These are phyloP conservation scores for Amia ocellicauda DNA, from an alignment of 2,113 vertebrate genomes.

Conservation along the genomic window DNA sequence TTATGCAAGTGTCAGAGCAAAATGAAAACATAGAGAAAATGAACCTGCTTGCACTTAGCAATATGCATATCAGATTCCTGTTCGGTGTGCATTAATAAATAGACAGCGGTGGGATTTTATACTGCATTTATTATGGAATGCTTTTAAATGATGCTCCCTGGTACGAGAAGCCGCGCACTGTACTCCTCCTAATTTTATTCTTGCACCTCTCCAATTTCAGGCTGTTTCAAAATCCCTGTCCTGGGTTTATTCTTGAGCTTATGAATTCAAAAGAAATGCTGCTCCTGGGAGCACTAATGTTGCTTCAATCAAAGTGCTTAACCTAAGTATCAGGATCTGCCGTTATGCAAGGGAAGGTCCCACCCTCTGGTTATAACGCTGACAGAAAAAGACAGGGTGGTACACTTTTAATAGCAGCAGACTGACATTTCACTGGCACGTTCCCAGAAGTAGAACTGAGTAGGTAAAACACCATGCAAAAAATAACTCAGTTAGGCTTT, in stretches of 20 bases:
- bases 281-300: neutral
- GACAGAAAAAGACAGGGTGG: conserved; percentile 1
- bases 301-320: neutral
- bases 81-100: no score
- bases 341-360: neutral
- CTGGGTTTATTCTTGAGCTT: neutral
- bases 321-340: neutral
- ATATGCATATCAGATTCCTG: no score
- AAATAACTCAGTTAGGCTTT: neutral
- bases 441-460: neutral
- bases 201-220: neutral
- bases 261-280: no score
- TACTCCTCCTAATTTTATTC: neutral
- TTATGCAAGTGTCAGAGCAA: no score
- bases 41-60: no score
- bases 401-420: conserved; percentile 16
- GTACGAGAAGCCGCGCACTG: no score
- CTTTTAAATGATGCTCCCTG: no score
- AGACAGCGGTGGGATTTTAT: no score
- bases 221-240: neutral
- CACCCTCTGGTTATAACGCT: neutral
- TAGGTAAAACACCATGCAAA: neutral
- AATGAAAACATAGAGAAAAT: no score
- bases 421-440: neutral
- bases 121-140: no score